Base-by-base conservation (phyloP, 2,797 vertebrate genomes). In the Oryzias sinensis region DNA sequence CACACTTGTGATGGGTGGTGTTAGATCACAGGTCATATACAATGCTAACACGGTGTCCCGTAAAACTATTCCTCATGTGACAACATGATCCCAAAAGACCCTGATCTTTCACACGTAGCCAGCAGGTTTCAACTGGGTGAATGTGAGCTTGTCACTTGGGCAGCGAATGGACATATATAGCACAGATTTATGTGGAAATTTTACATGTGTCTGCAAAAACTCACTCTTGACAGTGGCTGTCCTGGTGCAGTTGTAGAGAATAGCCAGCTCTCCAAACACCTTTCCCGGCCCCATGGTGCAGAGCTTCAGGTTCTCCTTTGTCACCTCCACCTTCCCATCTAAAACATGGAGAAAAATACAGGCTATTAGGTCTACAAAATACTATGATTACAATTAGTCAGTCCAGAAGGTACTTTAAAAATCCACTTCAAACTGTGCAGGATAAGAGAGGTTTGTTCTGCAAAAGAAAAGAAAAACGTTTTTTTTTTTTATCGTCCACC, bases 211-310 rank as follows among this genome's bases (percentile, higher is more conserved):
- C 76, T 74, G 72, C 49, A 43, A 57, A 74, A 57, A 74, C 95
- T 97, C 92, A 98, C 97, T 97, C 88, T 96, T 99, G 88, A 99
- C 96, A 57, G 97, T 99, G 6, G 97, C 97, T 0, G 97, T 99
- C 57, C 97, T 91, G 55, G 97, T 99, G 79, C 97, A 99, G 79
- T 99, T 98, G 91, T 99, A 99, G 70, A 99, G 95, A 80, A 99
- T 98, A 53, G 97, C 97, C 49, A 99, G 82, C 82, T 99, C 97
- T 74, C 97, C 97, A 20, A 99, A 99, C 53, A 99, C 97, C 64
- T 99, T 99, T 41, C 95, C 97, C 0, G 96, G 95, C 43, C 96
- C 95, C 96, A 99, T 98, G 71, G 96, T 97, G 67, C 97, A 98
- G 37, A 99, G 87, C 83, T 98, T 97, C 70, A 96, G 80, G 0